Percentiles rank a stretch among this genome's conserved stretches.
Evolutionary conservation across 2,888 invertebrate genomes (phyloP).

Genomic region (Heliothis peltigera): DNA sequence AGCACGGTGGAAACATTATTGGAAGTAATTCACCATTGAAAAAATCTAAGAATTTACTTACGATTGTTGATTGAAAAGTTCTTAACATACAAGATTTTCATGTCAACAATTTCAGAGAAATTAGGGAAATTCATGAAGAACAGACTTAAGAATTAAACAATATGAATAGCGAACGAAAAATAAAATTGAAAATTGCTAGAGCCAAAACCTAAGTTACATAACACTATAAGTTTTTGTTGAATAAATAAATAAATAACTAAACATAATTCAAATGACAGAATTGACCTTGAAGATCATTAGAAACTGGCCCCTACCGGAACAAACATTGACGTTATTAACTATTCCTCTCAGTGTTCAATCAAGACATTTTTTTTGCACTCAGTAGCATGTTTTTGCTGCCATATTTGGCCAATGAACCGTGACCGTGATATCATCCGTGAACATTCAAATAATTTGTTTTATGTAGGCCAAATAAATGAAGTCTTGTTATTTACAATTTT

Average conservation of each 20-base stretch:
- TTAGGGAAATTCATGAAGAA: background rate
- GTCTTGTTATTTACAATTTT: background rate
- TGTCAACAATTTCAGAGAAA: background rate
- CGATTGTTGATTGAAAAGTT: background rate
- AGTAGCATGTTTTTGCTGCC: constrained; percentile 53
- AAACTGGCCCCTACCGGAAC: constrained; percentile 46
- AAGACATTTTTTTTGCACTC: constrained; percentile 52
- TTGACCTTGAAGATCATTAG: constrained; percentile 54
- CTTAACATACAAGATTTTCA: background rate
- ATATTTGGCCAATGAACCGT: constrained; percentile 66
- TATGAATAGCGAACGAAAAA: constrained; percentile 23
- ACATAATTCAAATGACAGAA: constrained; percentile 28
- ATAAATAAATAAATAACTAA: no score
- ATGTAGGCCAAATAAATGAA: constrained; percentile 16
- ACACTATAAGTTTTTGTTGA: no score
- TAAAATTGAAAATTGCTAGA: constrained; percentile 12
- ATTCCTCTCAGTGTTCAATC: constrained; percentile 44
- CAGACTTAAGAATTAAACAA: background rate
- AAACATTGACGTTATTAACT: constrained; percentile 18
- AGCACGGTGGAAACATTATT: constrained; percentile 33
- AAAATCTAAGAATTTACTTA: background rate
- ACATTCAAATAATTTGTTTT: constrained; percentile 37
- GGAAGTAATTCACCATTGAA: constrained; percentile 16
- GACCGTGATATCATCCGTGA: constrained; percentile 56
- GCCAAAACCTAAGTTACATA: constrained; percentile 37